Conservation (phyloP, 2,888 invertebrate species). For the Acrocyrtus sp. region DNA sequence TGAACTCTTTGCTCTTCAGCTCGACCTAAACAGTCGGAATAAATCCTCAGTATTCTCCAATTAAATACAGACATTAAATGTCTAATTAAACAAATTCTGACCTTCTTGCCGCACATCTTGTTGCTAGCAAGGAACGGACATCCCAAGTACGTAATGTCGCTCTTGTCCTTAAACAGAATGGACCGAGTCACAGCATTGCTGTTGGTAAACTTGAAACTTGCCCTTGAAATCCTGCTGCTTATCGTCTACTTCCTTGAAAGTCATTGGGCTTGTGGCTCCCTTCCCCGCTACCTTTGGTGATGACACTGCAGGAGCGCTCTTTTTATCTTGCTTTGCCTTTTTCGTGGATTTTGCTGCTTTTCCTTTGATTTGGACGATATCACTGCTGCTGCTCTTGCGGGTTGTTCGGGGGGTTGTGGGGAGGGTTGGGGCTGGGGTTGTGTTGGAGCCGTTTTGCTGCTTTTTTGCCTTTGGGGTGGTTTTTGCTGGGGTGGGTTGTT, state of each 20-base stretch:
- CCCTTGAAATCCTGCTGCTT: slow-evolving; percentile 54
- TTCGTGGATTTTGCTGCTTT: slow-evolving; percentile 8
- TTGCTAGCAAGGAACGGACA: slow-evolving; percentile 53
- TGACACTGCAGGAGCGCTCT: slow-evolving; percentile 11
- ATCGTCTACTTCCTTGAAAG: slow-evolving; percentile 55
- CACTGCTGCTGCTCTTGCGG: slow-evolving; percentile 53
- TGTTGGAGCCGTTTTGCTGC: slow-evolving; percentile 37
- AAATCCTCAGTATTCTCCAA: no score
- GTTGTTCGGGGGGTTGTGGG: slow-evolving; percentile 52
- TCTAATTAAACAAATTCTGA: slow-evolving; percentile 25
- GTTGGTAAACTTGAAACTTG: slow-evolving; percentile 58
- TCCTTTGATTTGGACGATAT: slow-evolving; percentile 29
- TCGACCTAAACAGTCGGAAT: slow-evolving; percentile 57
- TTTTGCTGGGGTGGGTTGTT: no score
- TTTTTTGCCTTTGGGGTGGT: slow-evolving; percentile 30
- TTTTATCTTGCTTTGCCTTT: slow-evolving; percentile 33
- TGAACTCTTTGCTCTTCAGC: slow-evolving; percentile 59
- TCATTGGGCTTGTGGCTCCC: slow-evolving; percentile 34
- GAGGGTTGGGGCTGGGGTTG: slow-evolving; percentile 30
- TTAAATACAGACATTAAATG: no score
- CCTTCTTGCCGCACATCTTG: slow-evolving; percentile 59
- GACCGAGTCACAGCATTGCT: slow-evolving; percentile 48
- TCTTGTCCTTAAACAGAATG: slow-evolving; percentile 58
- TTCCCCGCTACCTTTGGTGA: slow-evolving; percentile 18
- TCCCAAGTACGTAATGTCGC: slow-evolving; percentile 59